Conservation (phyloP, 2,797 vertebrate species). For the Perdix hodgsoniae region DNA sequence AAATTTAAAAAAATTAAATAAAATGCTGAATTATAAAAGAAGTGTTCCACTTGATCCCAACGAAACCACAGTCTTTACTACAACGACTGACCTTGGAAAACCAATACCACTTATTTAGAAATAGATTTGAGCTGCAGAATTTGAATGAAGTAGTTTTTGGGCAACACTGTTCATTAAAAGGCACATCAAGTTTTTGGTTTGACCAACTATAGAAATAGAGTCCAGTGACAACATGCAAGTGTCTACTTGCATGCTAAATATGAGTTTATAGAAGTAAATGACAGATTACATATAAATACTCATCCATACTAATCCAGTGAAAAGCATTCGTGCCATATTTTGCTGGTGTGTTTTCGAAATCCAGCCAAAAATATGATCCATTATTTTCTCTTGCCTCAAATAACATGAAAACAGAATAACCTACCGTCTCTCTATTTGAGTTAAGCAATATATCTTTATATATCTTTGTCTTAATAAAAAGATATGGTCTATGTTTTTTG, state of each 20-base stretch:
- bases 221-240: not conserved
- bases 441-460: not conserved
- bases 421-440: not conserved
- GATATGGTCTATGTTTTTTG: not conserved
- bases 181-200: not conserved
- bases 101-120: not conserved
- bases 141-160: not conserved
- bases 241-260: constrained; percentile 28
- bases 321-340: not conserved
- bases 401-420: constrained; percentile 13
- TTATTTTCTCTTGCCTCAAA: constrained; percentile 16
- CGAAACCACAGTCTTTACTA: not conserved
- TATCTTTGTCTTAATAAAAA: not conserved
- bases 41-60: not conserved
- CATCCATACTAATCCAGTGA: constrained; percentile 3
- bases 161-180: not conserved
- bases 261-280: constrained; percentile 24
- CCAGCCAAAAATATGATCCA: constrained; percentile 9
- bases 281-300: not conserved
- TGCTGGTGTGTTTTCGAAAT: not conserved
- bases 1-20: not conserved
- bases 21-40: not conserved
- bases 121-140: not conserved
- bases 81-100: not conserved
- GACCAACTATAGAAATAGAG: not conserved